A percentile compares a stretch with the other conserved stretches of the same genome.
These are phyloP conservation scores for Diarsia rubi DNA, from an alignment of 2,888 invertebrate genomes.

Conservation along the genomic window DNA sequence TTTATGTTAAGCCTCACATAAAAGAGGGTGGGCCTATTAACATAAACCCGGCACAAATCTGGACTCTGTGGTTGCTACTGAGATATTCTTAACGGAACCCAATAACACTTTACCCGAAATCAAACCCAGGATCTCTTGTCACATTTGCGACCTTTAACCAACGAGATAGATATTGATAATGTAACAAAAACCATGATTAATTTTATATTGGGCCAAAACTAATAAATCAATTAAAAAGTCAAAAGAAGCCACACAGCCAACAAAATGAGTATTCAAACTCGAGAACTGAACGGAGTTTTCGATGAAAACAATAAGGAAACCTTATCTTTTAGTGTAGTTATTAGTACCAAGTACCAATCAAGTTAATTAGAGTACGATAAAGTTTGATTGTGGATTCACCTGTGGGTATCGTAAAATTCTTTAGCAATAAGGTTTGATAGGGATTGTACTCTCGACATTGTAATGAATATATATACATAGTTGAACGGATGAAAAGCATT, in stretches of 20 bases:
- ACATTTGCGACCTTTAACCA: not conserved
- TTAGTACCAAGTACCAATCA: constrained; percentile 43
- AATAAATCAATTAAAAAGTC: constrained; percentile 2
- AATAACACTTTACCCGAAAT: not conserved
- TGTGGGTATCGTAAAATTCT: constrained; percentile 40
- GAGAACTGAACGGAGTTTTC: constrained; percentile 1
- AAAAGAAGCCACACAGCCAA: not conserved
- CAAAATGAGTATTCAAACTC: constrained; percentile 7
- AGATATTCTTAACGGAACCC: not conserved
- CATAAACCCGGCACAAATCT: not conserved
- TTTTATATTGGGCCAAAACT: not conserved
- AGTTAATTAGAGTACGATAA: constrained; percentile 43
- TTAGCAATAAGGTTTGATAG: constrained; percentile 1
- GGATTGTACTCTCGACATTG: not conserved
- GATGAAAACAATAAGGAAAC: constrained; percentile 32
- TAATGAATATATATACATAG: not conserved
- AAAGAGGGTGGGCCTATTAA: not conserved
- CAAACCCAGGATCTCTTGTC: not conserved
- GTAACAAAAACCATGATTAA: too few relatives aligned
- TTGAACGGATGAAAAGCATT: not conserved
- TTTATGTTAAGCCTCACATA: not conserved
- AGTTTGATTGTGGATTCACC: constrained; percentile 47
- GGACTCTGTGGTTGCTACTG: not conserved
- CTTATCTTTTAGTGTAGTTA: constrained; percentile 42
- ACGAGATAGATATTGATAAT: not conserved